These are phyloP conservation scores for Sarcophaga rosellei DNA, from an alignment of 2,888 invertebrate genomes.

Conservation along the genomic window DNA sequence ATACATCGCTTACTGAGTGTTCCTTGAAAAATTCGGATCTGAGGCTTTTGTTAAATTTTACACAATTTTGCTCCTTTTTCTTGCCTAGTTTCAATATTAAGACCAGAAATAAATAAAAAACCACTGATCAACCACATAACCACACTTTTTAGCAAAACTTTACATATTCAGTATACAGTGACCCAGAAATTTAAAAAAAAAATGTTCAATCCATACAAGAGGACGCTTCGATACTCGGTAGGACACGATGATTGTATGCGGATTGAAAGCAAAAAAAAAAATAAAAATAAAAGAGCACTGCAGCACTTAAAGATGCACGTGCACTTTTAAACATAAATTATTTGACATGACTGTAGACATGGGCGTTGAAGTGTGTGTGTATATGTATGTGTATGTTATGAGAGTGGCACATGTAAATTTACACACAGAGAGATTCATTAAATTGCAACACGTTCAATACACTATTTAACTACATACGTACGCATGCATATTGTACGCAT, in stretches of 20 bases:
- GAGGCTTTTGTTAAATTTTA: background rate
- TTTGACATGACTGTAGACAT: conserved; percentile 30
- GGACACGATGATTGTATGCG: conserved; percentile 8
- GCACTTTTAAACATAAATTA: conserved; percentile 65
- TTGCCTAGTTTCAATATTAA: background rate
- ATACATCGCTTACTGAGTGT: no score
- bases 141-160: conserved; percentile 51
- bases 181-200: conserved; percentile 37
- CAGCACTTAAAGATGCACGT: conserved; percentile 64
- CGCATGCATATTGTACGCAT: conserved; percentile 9
- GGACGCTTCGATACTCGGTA: conserved; percentile 42
- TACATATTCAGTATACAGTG: conserved; percentile 50
- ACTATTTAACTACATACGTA: conserved; percentile 30
- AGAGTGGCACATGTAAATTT: conserved; percentile 58
- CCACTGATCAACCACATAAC: conserved; percentile 47
- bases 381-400: conserved; percentile 23
- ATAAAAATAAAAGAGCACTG: conserved; percentile 37
- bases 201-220: background rate
- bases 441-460: conserved; percentile 76
- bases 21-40: background rate
- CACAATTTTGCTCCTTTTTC: conserved; percentile 10
- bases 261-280: background rate
- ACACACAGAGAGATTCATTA: conserved; percentile 72
- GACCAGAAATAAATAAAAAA: background rate
- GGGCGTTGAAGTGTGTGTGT: no score